Percentiles rank a stretch among this genome's conserved stretches.
These are phyloP conservation scores for Trichonephila clavipes DNA, from an alignment of 1,140 invertebrate genomes.

Conservation along the genomic window DNA sequence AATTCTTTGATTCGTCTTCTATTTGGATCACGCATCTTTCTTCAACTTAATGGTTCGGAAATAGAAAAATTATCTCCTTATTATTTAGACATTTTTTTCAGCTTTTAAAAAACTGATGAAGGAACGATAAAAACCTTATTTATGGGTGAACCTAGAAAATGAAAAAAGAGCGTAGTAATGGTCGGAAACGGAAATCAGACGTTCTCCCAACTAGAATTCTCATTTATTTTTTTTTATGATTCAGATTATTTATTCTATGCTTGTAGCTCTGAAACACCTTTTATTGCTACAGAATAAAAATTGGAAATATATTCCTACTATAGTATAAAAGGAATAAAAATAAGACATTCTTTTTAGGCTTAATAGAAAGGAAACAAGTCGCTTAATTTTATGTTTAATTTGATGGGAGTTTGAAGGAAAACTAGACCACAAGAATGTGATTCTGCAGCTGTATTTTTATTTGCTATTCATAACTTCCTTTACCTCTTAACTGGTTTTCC, in stretches of 20 bases:
- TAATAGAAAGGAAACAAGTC: background rate
- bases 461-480: no score
- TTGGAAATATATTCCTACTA: background rate
- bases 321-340: background rate
- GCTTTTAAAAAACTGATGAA: constrained; percentile 10
- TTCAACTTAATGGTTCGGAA: constrained; percentile 42
- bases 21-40: constrained; percentile 53
- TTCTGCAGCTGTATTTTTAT: no score
- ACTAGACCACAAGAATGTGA: no score
- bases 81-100: background rate
- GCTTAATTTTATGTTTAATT: background rate
- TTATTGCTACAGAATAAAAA: background rate
- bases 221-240: background rate
- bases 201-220: background rate
- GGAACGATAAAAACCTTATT: background rate
- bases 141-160: background rate
- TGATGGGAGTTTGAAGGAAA: background rate
- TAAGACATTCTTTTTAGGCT: background rate
- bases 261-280: background rate
- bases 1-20: background rate
- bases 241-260: background rate
- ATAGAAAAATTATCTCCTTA: constrained; percentile 56
- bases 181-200: background rate
- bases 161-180: background rate
- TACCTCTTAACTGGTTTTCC: no score